phyloP scores from a whole-genome alignment of 2,888 invertebrate species.

The Bombyx huttoni region DNA sequence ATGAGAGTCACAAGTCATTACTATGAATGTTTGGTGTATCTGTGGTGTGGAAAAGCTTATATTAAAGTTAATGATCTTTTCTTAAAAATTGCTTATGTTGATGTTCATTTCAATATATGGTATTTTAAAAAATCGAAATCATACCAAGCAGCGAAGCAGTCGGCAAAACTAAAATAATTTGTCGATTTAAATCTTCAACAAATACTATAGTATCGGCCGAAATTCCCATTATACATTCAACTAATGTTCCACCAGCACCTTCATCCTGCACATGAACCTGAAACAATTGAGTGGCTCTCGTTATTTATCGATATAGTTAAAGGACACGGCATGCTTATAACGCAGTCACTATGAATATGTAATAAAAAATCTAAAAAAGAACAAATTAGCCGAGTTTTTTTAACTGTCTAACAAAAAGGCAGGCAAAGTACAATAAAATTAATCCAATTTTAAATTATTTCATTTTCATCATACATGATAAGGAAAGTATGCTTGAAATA shows the following conservation, averaged over 20 bases:
- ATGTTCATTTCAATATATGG: no score
- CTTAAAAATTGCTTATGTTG: no score
- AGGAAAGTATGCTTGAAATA: no score
- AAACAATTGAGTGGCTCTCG: conserved; percentile 27
- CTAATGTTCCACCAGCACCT: conserved; percentile 58
- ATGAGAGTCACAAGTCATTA: no score
- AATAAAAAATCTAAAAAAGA: background rate
- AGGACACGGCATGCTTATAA: no score
- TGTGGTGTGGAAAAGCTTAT: no score
- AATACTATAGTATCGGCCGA: conserved; percentile 90
- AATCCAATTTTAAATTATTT: no score
- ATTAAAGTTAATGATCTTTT: no score
- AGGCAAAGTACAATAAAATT: background rate
- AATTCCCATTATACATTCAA: conserved; percentile 88
- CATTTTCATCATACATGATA: no score
- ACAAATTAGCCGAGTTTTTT: no score
- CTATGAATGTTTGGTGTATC: no score
- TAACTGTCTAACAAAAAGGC: no score
- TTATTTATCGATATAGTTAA: background rate
- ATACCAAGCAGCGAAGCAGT: conserved; percentile 82
- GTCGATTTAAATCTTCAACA: conserved; percentile 85
- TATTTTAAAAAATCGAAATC: conserved; percentile 1
- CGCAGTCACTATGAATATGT: background rate
- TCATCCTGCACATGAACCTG: conserved; percentile 75
- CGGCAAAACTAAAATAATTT: conserved; percentile 89